Base-by-base conservation (phyloP, 1,140 invertebrate species). In the Brachionus paranguensis region DNA sequence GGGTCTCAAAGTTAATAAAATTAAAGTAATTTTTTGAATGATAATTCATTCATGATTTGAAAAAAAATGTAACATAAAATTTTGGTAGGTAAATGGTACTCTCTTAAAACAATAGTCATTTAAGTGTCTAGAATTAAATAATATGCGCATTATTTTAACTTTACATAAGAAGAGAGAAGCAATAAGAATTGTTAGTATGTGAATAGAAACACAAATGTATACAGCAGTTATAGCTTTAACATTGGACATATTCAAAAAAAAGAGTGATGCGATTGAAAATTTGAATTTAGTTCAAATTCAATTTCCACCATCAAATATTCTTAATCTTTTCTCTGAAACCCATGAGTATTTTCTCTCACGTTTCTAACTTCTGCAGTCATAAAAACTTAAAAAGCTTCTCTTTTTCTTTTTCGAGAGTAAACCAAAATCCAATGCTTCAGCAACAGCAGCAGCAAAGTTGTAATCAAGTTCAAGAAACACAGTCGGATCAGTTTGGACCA, bases 381-480 rank as follows among this genome's bases (percentile, higher is more conserved):
- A 41, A 68, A n/a, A 17, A 33, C 33, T 33, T 68, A n/a, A 14
- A 14, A 17, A 8, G 37, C 14, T 43, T 74, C 33, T 37, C 6
- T 74, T 17, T 43, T 17, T 43, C 12, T 72, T 43, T 43, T 29
- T 53, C 6, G 43, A 76, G 8, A 47, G 8, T 24, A 29, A 27
- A 68, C 2, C 14, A 24, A 47, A 55, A 70, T n/a, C 65, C 20
- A 70, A 84, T 84, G 81, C 60, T 50, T 43, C 60, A 47, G 14
- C 33, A 83, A 68, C 79, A 83, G 65, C 64, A 84, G 45, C 45
- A 68, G 45, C 17, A 24, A 27, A 84, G 43, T 41, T 33, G 41
- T 17, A 53, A 68, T 84, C 33, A 84, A 74, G 68, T 74, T 70
- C 45, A 53, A 53, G 81, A 84, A 41, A 84, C 81, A 27, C 60